These are phyloP conservation scores for Aphis gossypii DNA, from an alignment of 1,140 invertebrate genomes.

Conservation along the genomic window DNA sequence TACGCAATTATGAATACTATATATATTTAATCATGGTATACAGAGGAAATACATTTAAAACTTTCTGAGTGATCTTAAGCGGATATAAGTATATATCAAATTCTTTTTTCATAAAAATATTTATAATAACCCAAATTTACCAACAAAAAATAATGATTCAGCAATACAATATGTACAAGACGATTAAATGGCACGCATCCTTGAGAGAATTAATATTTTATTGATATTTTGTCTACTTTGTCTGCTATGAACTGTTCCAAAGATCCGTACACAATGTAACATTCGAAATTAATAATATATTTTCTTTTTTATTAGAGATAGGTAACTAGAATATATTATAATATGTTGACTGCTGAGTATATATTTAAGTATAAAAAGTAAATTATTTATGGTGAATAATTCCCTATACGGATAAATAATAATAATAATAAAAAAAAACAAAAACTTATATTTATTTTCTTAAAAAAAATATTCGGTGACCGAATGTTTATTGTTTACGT, in stretches of 20 bases:
- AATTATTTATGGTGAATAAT: not conserved
- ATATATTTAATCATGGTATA: not conserved
- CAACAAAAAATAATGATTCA: no score
- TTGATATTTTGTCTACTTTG: not conserved
- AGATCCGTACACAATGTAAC: not conserved
- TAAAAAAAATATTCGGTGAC: not conserved
- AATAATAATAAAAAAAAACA: not conserved
- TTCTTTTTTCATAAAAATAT: not conserved
- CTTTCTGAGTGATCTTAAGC: not conserved
- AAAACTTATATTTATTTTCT: not conserved
- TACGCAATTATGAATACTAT: not conserved
- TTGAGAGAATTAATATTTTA: not conserved
- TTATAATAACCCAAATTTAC: no score
- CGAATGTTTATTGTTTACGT: not conserved
- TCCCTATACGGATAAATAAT: not conserved
- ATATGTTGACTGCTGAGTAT: no score
- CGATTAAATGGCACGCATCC: no score
- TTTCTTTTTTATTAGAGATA: not conserved
- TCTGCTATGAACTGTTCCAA: not conserved
- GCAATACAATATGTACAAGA: no score
- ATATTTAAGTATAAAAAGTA: not conserved
- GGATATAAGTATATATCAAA: not conserved
- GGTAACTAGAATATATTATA: no score
- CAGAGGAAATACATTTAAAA: not conserved
- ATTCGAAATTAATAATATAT: not conserved